Base-by-base conservation (phyloP, 2,113 vertebrate species). In the Natator depressus region DNA sequence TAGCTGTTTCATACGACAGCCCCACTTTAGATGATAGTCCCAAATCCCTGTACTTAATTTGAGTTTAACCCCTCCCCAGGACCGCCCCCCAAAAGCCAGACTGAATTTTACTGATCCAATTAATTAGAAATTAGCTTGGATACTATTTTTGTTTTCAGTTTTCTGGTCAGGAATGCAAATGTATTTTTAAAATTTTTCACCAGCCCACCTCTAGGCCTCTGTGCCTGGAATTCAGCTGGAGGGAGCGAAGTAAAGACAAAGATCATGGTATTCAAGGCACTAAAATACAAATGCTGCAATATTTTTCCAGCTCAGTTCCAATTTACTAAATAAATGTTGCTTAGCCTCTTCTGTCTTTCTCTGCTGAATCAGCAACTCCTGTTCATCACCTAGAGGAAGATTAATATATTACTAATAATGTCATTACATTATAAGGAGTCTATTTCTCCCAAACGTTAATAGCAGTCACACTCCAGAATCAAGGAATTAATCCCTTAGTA, bases 381-480 rank as follows among this genome's bases (percentile, higher is more conserved):
- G 17, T 81, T 91, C 84, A 97, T 84, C 80, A 90, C 24, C 46
- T 96, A 75, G 91, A 86, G 38, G 85, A 91, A 78, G 91, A 96
- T 86, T 87, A 96, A 94, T 87, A 53, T 49, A 47, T 93, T 91
- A 87, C 62, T 35, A 94, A 97, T 92, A 83, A 90, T 93, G 89
- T 78, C 53, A 54, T 88, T 89, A 84, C 55, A 91, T 35, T 22
- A 93, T 90, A 92, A 65, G 25, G 6, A 0, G 0, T 82, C 53
- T 95, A 27, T 94, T 84, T 78, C 14, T 91, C 35, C 62, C n/a
- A 6, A 95, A 81, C 81, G 91, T 87, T 75, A 93, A 87, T 35
- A 81, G 22, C 4, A 89, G 12, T 93, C 85, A 76, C 65, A 31
- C 72, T 47, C 62, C 90, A 82, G 76, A 87, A 91, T 89, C 51